A percentile compares a stretch with the other conserved stretches of the same genome.
Evolutionary conservation across 2,888 invertebrate species (phyloP).

Genomic region (Gastrophysa polygoni): DNA sequence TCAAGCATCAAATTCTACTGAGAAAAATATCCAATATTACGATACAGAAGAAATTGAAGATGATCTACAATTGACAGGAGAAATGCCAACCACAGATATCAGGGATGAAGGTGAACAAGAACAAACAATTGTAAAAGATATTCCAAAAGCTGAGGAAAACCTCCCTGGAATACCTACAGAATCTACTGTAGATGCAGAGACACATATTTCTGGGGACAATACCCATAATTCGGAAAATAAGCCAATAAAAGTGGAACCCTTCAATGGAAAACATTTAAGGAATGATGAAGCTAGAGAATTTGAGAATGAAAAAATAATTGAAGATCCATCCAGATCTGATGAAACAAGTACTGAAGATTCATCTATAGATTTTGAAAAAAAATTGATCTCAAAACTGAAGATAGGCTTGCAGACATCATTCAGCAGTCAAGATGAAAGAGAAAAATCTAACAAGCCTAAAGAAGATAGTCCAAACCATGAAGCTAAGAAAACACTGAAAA

Average conservation of each 20-base stretch:
- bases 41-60: not conserved
- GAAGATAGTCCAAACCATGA: not conserved
- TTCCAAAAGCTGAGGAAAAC: constrained; percentile 5
- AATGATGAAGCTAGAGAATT: not conserved
- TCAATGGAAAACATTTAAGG: not conserved
- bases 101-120: not conserved
- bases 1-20: too few relatives aligned
- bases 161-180: not conserved
- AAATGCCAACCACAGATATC: not conserved
- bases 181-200: not conserved
- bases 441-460: not conserved
- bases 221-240: constrained; percentile 22
- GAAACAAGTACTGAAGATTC: not conserved
- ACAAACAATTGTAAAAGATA: constrained; percentile 3
- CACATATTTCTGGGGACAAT: not conserved
- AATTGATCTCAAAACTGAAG: not conserved
- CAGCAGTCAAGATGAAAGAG: constrained; percentile 20
- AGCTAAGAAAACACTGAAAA: constrained; percentile 2
- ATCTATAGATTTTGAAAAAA: not conserved
- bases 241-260: not conserved
- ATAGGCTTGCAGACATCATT: not conserved
- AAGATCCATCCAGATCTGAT: not conserved
- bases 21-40: not conserved
- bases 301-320: not conserved
- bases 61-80: not conserved